Percentiles rank a stretch among this genome's conserved stretches.
phyloP scores from a whole-genome alignment of 2,888 invertebrate genomes.

The Shargacucullia verbasci region DNA sequence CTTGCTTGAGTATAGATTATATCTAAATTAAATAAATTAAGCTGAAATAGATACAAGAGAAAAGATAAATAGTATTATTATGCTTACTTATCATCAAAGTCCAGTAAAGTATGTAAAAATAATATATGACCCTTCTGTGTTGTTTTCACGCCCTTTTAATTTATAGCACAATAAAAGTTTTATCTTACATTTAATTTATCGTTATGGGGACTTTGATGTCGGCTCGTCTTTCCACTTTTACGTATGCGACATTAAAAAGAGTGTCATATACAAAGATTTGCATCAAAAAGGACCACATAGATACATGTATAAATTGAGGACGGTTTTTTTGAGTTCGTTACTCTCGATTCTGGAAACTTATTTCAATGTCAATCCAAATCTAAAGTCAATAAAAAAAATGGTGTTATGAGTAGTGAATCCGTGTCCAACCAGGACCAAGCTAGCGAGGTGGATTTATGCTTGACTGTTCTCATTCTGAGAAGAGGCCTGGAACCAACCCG shows the following conservation, averaged over 20 bases:
- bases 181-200: slow-evolving; percentile 57
- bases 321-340: neutral
- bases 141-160: slow-evolving; percentile 52
- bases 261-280: slow-evolving; percentile 16
- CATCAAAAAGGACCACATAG: slow-evolving; percentile 4
- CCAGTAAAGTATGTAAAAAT: slow-evolving; percentile 4
- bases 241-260: slow-evolving; percentile 12
- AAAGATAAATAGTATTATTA: too few species aligned
- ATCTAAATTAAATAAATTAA: slow-evolving; percentile 26
- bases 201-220: slow-evolving; percentile 51
- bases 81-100: too few species aligned
- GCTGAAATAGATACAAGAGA: slow-evolving; percentile 20
- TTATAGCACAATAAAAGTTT: slow-evolving; percentile 51
- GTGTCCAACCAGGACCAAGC: too few species aligned
- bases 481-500: too few species aligned
- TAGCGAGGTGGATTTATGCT: too few species aligned
- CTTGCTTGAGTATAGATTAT: slow-evolving; percentile 21
- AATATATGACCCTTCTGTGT: slow-evolving; percentile 34
- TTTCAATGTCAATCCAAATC: too few species aligned
- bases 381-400: too few species aligned
- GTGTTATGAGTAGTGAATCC: too few species aligned
- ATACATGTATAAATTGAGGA: neutral
- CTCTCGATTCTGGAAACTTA: too few species aligned
- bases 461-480: too few species aligned
- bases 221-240: slow-evolving; percentile 18